A percentile compares a stretch with the other conserved stretches of the same genome.
phyloP scores from a whole-genome alignment of 2,113 vertebrate species.

The Sphyrna mokarran region DNA sequence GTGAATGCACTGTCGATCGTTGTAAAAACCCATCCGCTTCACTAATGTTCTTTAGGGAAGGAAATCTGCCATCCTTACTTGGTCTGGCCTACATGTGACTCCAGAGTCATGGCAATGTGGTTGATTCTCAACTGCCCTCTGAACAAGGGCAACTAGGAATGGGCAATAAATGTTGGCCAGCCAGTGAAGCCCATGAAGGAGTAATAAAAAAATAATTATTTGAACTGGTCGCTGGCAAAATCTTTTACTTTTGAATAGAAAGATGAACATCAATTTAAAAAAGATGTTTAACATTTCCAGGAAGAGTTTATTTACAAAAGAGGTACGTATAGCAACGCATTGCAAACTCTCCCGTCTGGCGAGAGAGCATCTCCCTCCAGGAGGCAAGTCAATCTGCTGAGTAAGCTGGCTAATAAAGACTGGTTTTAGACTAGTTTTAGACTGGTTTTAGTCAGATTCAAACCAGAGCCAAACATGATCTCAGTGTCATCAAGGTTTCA shows the following conservation, averaged over 20 bases:
- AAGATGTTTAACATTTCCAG: not conserved
- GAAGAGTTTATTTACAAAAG: not conserved
- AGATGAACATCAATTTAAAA: not conserved
- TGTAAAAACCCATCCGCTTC: too few species aligned
- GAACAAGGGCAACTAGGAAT: too few species aligned
- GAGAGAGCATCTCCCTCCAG: not conserved
- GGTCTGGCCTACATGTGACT: too few species aligned
- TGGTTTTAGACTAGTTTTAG: not conserved
- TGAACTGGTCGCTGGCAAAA: too few species aligned
- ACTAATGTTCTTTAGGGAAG: too few species aligned
- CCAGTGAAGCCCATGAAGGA: too few species aligned
- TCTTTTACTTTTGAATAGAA: not conserved
- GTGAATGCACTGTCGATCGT: too few species aligned
- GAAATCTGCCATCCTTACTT: too few species aligned
- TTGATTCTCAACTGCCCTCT: too few species aligned
- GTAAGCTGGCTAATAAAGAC: not conserved
- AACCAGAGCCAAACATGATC: not conserved
- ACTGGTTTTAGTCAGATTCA: not conserved
- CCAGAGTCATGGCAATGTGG: too few species aligned
- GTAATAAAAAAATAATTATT: too few species aligned
- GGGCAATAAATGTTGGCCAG: too few species aligned
- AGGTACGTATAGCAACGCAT: not conserved
- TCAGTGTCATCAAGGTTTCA: not conserved
- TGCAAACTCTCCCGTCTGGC: not conserved
- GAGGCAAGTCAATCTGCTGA: not conserved